Evolutionary conservation across 1,140 invertebrate species (phyloP).

Genomic region (Drosophila repletoides): DNA sequence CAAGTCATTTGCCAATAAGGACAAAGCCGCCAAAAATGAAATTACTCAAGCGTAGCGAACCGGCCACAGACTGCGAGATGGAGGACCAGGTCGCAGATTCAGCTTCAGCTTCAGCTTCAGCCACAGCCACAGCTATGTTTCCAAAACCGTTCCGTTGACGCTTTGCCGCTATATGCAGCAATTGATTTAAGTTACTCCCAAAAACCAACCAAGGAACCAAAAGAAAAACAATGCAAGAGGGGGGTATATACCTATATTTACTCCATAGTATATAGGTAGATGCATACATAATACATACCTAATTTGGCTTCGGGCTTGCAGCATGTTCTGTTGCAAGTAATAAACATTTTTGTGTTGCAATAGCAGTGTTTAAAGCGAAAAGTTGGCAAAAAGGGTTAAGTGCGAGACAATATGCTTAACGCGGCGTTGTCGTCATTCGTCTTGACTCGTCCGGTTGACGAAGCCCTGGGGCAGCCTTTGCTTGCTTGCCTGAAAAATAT

Average conservation of each 20-base stretch:
- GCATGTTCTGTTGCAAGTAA: conserved; percentile 63
- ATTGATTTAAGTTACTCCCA: conserved; percentile 72
- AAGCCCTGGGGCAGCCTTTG: conserved; percentile 22
- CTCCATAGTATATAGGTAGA: conserved; percentile 16
- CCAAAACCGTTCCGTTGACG: too few relatives aligned
- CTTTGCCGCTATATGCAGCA: conserved; percentile 59
- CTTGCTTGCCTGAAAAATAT: conserved; percentile 67
- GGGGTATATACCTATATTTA: conserved; percentile 2
- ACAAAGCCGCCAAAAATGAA: conserved; percentile 75
- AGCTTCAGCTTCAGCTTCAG: conserved; percentile 12
- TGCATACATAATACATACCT: conserved; percentile 49
- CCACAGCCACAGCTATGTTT: neutral
- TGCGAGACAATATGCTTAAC: conserved; percentile 63
- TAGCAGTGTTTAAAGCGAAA: conserved; percentile 32
- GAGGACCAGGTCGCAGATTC: conserved; percentile 12
- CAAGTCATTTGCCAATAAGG: conserved; percentile 76
- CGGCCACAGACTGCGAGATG: conserved; percentile 4
- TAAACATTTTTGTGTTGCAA: conserved; percentile 72
- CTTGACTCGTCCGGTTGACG: conserved; percentile 32
- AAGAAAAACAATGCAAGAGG: neutral
- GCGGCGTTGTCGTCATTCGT: conserved; percentile 35
- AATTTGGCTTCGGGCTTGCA: conserved; percentile 51
- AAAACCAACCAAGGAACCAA: conserved; percentile 13
- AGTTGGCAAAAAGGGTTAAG: conserved; percentile 48
- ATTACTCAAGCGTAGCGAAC: conserved; percentile 74